phyloP scores from a whole-genome alignment of 2,797 vertebrate genomes.

The Heliangelus exortis region DNA sequence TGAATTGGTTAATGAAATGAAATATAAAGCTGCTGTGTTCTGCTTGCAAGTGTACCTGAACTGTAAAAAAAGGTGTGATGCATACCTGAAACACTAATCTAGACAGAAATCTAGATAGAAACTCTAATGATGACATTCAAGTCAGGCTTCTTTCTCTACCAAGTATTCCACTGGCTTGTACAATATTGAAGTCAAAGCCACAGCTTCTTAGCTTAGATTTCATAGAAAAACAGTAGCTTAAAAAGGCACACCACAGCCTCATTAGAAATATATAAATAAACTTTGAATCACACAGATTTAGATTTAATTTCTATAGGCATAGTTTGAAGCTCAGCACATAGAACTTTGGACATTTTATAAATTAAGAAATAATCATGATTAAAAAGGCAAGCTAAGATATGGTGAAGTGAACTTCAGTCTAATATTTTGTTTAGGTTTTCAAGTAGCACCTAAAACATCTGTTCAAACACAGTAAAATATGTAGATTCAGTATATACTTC shows the following conservation, averaged over 20 bases:
- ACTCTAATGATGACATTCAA: background rate
- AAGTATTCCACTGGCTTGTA: background rate
- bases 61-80: background rate
- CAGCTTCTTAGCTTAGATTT: background rate
- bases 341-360: background rate
- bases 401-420: background rate
- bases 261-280: background rate
- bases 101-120: background rate
- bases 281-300: background rate
- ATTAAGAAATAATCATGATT: background rate
- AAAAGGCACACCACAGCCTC: background rate
- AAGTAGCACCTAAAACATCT: background rate
- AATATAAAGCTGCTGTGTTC: constrained; percentile 9
- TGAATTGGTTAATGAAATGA: constrained; percentile 39
- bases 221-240: background rate
- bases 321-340: background rate
- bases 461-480: background rate
- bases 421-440: background rate
- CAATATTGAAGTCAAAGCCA: background rate
- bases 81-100: background rate
- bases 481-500: background rate
- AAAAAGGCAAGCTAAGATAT: background rate
- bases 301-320: background rate
- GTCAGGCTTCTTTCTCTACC: background rate
- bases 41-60: background rate